phyloP scores from a whole-genome alignment of 1,140 invertebrate species.

The Pogonomyrmex barbatus region DNA sequence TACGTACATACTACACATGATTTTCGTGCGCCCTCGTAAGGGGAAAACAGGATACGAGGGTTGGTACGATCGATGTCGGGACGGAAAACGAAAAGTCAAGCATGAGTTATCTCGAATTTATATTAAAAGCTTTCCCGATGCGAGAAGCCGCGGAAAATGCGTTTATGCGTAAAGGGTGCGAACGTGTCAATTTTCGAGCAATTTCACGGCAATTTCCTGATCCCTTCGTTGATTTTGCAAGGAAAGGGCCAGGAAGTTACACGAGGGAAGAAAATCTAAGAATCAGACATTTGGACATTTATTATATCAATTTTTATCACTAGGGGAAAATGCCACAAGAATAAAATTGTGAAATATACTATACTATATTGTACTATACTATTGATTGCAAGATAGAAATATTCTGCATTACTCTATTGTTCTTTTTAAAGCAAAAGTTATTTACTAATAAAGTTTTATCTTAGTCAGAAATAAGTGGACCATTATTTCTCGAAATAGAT shows the following conservation, averaged over 20 bases:
- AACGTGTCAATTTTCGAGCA: conserved; percentile 79
- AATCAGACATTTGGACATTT: conserved; percentile 39
- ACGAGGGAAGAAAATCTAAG: conserved; percentile 58
- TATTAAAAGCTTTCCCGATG: conserved; percentile 47
- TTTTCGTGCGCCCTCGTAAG: neutral
- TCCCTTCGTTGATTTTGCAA: conserved; percentile 59
- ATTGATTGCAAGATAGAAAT: neutral
- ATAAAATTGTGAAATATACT: neutral
- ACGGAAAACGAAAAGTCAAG: conserved; percentile 39
- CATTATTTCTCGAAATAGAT: conserved; percentile 26
- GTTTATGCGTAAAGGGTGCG: conserved; percentile 59
- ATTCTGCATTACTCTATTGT: neutral
- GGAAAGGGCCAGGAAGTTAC: conserved; percentile 49
- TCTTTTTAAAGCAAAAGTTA: neutral
- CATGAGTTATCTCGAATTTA: conserved; percentile 55
- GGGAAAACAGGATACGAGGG: neutral
- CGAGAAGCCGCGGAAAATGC: conserved; percentile 50
- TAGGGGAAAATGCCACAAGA: neutral
- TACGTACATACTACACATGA: neutral
- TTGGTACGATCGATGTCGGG: conserved; percentile 33
- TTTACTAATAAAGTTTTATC: neutral
- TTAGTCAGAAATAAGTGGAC: no score
- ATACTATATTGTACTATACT: neutral
- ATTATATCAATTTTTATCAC: neutral
- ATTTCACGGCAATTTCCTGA: conserved; percentile 84